Percentiles rank a stretch among this genome's conserved stretches.
Conservation (phyloP, 2,113 vertebrate species). For the Labeo rohita region DNA sequence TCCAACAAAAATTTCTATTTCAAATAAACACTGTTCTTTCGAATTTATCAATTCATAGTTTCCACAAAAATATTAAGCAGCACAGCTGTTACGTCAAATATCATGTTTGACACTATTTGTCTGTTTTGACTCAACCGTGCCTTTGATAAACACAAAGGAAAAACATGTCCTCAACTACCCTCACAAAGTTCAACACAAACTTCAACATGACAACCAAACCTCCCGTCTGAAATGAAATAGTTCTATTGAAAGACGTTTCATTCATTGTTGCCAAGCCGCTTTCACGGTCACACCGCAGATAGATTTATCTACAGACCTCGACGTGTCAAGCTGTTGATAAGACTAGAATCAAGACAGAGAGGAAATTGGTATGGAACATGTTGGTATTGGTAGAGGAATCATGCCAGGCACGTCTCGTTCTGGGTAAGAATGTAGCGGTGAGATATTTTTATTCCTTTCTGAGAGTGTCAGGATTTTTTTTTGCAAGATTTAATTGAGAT, state of each 20-base stretch:
- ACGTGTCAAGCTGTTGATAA: constrained; percentile 19
- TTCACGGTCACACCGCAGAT: constrained; percentile 10
- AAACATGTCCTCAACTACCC: neutral
- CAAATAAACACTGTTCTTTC: neutral
- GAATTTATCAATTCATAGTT: neutral
- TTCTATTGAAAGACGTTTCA: neutral
- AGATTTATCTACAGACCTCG: neutral
- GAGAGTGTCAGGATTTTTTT: neutral
- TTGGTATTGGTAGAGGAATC: constrained; percentile 22
- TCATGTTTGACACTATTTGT: neutral
- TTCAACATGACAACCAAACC: neutral
- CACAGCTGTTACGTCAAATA: neutral
- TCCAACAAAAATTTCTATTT: neutral
- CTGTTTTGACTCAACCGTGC: neutral
- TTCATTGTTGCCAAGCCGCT: constrained; percentile 25
- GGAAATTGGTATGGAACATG: constrained; percentile 3
- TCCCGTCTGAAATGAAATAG: constrained; percentile 17
- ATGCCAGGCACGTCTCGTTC: neutral
- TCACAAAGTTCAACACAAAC: neutral
- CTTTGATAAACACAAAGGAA: neutral
- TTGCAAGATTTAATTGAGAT: constrained; percentile 23
- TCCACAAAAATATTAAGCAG: neutral
- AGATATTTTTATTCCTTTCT: neutral
- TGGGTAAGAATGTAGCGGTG: neutral
- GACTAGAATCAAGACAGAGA: neutral